These are phyloP conservation scores for Microchirus variegatus DNA, from an alignment of 2,797 vertebrate genomes.

Conservation along the genomic window DNA sequence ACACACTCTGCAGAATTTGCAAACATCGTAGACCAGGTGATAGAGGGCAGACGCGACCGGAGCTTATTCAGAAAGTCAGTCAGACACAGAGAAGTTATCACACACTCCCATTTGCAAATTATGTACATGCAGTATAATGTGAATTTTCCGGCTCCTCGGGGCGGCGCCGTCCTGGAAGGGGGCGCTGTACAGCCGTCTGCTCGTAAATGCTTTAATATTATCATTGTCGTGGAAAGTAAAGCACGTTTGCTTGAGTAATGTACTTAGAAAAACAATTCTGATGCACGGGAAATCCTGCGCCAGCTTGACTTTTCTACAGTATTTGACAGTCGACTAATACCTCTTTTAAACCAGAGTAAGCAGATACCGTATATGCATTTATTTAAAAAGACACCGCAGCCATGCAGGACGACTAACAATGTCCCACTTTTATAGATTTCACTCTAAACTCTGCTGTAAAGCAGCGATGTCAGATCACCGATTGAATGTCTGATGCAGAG, in stretches of 20 bases:
- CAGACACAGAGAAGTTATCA: conserved; percentile 27
- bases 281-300: background rate
- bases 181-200: conserved; percentile 11
- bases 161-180: background rate
- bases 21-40: conserved; percentile 47
- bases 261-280: background rate
- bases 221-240: conserved; percentile 3
- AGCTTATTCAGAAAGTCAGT: conserved; percentile 48
- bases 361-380: background rate
- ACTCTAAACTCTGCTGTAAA: too few relatives aligned
- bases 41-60: conserved; percentile 43
- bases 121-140: conserved; percentile 18
- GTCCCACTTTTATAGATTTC: too few relatives aligned
- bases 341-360: background rate
- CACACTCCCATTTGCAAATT: conserved; percentile 15
- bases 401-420: too few relatives aligned
- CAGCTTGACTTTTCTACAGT: background rate
- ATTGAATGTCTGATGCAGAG: too few relatives aligned
- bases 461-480: too few relatives aligned
- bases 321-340: background rate
- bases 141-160: conserved; percentile 11
- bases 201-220: conserved; percentile 9
- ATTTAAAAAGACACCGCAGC: too few relatives aligned
- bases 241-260: background rate
- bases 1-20: conserved; percentile 47